Evolutionary conservation across 1,140 invertebrate species (phyloP), one percentile per base, ranked within the genome.

Genomic region (Drosophila lini): DNA sequence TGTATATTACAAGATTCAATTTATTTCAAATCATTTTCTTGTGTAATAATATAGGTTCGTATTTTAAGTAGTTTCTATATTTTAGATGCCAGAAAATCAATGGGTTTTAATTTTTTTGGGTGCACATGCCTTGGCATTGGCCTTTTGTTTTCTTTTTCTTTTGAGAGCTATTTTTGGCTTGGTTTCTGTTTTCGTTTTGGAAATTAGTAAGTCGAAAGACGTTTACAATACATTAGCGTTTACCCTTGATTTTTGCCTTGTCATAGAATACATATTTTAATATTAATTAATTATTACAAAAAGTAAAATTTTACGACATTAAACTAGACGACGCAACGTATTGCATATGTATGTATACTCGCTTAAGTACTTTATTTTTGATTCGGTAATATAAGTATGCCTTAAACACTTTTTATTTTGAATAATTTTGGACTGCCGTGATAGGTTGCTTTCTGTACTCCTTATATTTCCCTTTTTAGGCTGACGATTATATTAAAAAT

Each of bases 1-100:
- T 82, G 70, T 91, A 91, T 91, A 91, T 91, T 91, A 91, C 90
- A 91, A 91, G 90, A 91, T 91, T 90, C 90, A 91, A 90, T 91
- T 91, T 91, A 91, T 91, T 88, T 90, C 74, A 90, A 88, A 88
- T 88, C 74, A 81, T 85, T 80, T 88, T 91, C 89, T 91, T 91
- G 90, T 91, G 89, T 91, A 89, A 90, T 91, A 88, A 91, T 91
- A 91, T 90, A 82, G 74, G 65, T 79, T 81, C 61, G 64, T 85
- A 85, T 68, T 86, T 86, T 76, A 83, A 86, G 80, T 88, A 88
- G 74, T 89, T 80, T 80, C 75, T 90, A 90, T 89, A 71, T 71
- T 80, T 83, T 88, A 65, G 79, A 90, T 90, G 81, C 81, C 85
- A 85, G 75, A 85, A 84, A 81, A 90, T 80, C 68, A 82, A 80